Evolutionary conservation across 2,113 vertebrate genomes (phyloP).

Genomic region (Triplophysa dalaica): DNA sequence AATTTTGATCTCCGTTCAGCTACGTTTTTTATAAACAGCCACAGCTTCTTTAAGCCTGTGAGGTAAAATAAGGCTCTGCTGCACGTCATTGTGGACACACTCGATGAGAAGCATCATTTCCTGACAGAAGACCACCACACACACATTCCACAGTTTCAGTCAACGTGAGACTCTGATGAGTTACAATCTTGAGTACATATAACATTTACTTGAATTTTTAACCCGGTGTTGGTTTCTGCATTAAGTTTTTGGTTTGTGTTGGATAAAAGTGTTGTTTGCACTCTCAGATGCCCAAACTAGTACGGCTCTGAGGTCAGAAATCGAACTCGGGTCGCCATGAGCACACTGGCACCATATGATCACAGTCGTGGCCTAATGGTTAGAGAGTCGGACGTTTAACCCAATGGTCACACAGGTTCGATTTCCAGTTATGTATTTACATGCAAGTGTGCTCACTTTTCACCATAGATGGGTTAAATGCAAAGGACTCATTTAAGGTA

Average conservation of each 20-base stretch:
- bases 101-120: slow-evolving; percentile 30
- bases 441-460: no score
- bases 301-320: background rate
- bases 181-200: no score
- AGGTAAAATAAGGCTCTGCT: slow-evolving; percentile 16
- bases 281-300: background rate
- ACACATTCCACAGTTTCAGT: background rate
- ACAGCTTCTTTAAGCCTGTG: background rate
- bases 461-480: accelerated
- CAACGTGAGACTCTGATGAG: background rate
- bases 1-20: no score
- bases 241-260: background rate
- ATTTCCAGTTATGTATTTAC: no score
- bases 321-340: no score
- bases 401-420: no score
- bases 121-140: slow-evolving; percentile 36
- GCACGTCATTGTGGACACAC: slow-evolving; percentile 34
- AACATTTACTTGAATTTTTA: background rate
- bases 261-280: background rate
- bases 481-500: no score
- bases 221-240: no score
- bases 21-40: background rate
- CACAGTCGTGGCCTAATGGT: no score
- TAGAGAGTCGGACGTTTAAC: no score
- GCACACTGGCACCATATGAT: no score